A percentile compares a stretch with the other conserved stretches of the same genome.
phyloP scores from a whole-genome alignment of 2,888 invertebrate genomes.

The Melieria omissa region DNA sequence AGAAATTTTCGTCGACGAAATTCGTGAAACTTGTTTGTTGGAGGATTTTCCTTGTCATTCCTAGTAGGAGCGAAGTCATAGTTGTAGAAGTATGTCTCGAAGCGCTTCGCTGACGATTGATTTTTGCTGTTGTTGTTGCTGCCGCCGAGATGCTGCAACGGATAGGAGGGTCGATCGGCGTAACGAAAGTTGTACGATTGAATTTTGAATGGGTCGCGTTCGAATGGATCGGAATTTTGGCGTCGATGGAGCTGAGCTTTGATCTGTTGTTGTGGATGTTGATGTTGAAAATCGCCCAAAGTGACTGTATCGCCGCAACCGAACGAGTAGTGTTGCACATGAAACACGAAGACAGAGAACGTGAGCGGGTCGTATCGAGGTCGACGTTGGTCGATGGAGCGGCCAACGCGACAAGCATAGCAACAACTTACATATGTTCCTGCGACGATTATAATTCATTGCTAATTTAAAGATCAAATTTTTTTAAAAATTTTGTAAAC shows the following conservation, averaged over 20 bases:
- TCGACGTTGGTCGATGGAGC: neutral
- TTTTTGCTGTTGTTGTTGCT: slow-evolving; percentile 16
- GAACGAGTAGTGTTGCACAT: too few species aligned
- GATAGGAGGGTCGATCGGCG: slow-evolving; percentile 54
- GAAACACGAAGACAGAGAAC: too few species aligned
- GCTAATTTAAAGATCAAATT: slow-evolving; percentile 44
- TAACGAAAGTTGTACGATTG: slow-evolving; percentile 61
- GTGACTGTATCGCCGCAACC: slow-evolving; percentile 33
- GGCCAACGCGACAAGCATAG: too few species aligned
- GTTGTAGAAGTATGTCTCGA: slow-evolving; percentile 55
- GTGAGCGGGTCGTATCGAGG: too few species aligned
- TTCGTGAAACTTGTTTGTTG: slow-evolving; percentile 45
- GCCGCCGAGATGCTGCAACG: slow-evolving; percentile 42
- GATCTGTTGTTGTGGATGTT: slow-evolving; percentile 29
- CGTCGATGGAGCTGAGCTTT: slow-evolving; percentile 36
- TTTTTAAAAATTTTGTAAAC: slow-evolving; percentile 40
- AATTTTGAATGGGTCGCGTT: slow-evolving; percentile 61
- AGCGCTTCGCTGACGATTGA: slow-evolving; percentile 33
- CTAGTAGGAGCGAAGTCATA: slow-evolving; percentile 50
- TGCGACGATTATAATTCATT: slow-evolving; percentile 45
- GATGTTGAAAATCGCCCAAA: slow-evolving; percentile 45
- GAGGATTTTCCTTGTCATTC: slow-evolving; percentile 35
- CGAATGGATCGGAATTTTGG: slow-evolving; percentile 52
- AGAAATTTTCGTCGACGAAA: slow-evolving; percentile 49
- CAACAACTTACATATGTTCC: slow-evolving; percentile 46